Evolutionary conservation across 2,888 invertebrate genomes (phyloP), one percentile per base, ranked within the genome.

Genomic region (Zhuqinia jingwanae): DNA sequence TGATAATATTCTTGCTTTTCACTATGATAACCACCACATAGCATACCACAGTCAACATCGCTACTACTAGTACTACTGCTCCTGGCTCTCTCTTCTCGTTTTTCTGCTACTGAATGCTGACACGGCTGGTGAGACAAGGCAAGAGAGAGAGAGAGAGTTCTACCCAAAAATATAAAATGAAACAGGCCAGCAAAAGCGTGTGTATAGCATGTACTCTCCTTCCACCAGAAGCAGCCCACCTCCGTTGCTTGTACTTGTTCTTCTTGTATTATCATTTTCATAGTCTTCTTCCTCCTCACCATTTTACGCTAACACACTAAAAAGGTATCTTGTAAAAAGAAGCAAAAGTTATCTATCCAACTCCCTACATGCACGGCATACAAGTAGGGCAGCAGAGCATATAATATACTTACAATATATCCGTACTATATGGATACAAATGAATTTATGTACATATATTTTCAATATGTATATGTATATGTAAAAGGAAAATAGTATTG

Each of bases 241-340:
- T 68, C 36, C 3, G n/a, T 60, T n/a, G n/a, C 17, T 36, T 58
- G 3, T 58, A 20, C 53, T 20, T 56, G 22, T 58, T 58, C 56
- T 56, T 58, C 42, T 56, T 58, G 42, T 22, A 76, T 76, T 76
- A 76, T 76, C 76, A 58, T 36, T 76, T 76, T 76, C 76, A 76
- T 36, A 36, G 76, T 58, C 17, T 76, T 36, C 36, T 27, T 75
- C 8, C 30, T 53, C 20, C 27, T 63, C 60, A 27, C 53, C 27
- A 27, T 27, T n/a, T 50, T 13, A 50, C 20, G 22, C 73, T 50
- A n/a, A 25, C 22, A n/a, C 6, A 8, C 36, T 36, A 36, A 36
- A 36, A 36, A 36, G 36, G 36, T 36, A 36, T 36, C 36, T 36
- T 8, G 3, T 36, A 27, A 56, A 27, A 60, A 60, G 27, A 56